Evolutionary conservation across 1,140 invertebrate genomes (phyloP).

Genomic region (Ladona fulva): DNA sequence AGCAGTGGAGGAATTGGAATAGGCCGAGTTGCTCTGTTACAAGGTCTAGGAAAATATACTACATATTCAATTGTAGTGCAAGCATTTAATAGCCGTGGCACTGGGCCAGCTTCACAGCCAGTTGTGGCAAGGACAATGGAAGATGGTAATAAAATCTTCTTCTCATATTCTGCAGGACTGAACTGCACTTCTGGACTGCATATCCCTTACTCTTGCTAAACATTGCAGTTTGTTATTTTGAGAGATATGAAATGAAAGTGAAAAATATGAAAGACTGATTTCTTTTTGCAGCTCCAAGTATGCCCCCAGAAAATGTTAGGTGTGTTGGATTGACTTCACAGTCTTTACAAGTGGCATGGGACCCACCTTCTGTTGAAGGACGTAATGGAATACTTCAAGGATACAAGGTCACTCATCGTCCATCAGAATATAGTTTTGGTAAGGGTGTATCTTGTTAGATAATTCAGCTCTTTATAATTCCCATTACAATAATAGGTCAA

Average conservation of each 20-base stretch:
- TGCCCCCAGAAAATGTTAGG: conserved; percentile 66
- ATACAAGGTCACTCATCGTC: conserved; percentile 68
- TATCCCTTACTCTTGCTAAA: too few species aligned
- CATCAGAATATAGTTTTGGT: conserved; percentile 60
- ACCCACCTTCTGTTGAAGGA: conserved; percentile 66
- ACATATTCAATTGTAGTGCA: conserved; percentile 85
- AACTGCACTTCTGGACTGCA: too few species aligned
- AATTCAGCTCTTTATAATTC: too few species aligned
- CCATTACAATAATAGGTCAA: not conserved
- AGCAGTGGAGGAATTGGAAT: conserved; percentile 44
- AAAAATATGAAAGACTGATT: too few species aligned
- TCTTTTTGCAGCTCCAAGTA: conserved; percentile 64
- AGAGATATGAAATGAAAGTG: too few species aligned
- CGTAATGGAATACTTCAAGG: conserved; percentile 81
- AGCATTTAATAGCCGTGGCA: conserved; percentile 83
- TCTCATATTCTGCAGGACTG: too few species aligned
- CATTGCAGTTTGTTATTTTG: too few species aligned
- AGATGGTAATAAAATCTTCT: conserved; percentile 56
- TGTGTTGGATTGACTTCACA: conserved; percentile 70
- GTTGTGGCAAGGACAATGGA: conserved; percentile 74
- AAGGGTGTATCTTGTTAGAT: conserved; percentile 30
- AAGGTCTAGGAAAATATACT: conserved; percentile 71
- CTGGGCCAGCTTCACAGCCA: conserved; percentile 76
- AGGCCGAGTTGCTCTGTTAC: conserved; percentile 52
- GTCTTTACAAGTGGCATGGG: conserved; percentile 78